These are phyloP conservation scores for Holothuria scabra DNA, from an alignment of 53 echinoderm and acorn worm species.

Conservation along the genomic window DNA sequence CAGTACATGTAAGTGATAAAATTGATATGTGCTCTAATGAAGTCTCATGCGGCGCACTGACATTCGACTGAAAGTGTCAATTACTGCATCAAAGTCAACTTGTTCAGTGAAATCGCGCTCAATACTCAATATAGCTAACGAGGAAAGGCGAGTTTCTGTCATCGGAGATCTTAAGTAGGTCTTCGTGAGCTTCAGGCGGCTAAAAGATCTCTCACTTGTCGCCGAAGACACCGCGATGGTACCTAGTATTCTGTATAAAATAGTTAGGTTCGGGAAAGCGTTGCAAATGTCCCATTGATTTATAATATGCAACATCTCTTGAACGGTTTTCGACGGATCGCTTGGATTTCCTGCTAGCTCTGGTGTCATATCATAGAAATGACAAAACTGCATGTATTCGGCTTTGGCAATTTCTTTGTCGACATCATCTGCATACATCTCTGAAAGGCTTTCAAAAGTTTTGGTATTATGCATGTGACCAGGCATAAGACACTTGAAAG, in stretches of 20 bases:
- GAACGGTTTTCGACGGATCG: not conserved
- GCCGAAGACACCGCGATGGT: conserved; percentile 50
- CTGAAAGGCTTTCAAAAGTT: not conserved
- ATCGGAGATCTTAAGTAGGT: conserved; percentile 38
- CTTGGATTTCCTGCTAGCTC: not conserved
- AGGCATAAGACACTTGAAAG: too few species aligned
- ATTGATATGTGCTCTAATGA: not conserved
- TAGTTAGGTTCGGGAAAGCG: conserved; percentile 29
- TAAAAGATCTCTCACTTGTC: conserved; percentile 39
- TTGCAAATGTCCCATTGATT: conserved; percentile 18
- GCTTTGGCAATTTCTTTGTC: conserved; percentile 12
- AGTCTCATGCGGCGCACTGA: conserved; percentile 28
- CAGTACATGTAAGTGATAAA: not conserved
- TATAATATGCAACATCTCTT: conserved; percentile 3
- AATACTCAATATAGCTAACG: conserved; percentile 36
- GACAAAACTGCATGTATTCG: conserved; percentile 27
- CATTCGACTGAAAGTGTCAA: conserved; percentile 44
- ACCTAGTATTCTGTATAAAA: not conserved
- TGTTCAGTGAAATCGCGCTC: conserved; percentile 37
- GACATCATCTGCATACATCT: not conserved
- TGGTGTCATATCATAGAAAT: conserved; percentile 12
- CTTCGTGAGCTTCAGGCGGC: conserved; percentile 27
- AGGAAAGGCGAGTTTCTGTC: conserved; percentile 40
- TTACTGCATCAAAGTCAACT: conserved; percentile 37
- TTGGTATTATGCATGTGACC: too few species aligned